Evolutionary conservation across 2,888 invertebrate species (phyloP).

Genomic region (Disparrhopalites patrizii): DNA sequence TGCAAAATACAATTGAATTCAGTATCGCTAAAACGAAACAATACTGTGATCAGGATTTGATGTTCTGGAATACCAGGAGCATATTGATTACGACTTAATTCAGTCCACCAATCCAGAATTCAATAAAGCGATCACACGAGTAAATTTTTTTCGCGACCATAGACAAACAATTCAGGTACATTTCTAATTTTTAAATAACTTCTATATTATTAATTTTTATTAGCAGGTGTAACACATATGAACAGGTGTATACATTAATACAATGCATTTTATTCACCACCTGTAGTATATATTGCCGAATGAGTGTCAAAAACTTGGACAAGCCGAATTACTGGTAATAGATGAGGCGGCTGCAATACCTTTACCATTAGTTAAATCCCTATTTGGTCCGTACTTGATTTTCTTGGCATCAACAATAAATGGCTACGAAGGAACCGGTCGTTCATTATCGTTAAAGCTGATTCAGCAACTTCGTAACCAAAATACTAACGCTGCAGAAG

Average conservation of each 20-base stretch:
- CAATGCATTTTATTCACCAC: background rate
- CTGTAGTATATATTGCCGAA: slow-evolving; percentile 88
- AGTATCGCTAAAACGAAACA: background rate
- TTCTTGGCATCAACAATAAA: slow-evolving; percentile 96
- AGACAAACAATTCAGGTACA: slow-evolving; percentile 85
- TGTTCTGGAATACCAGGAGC: slow-evolving; percentile 89
- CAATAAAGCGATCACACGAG: slow-evolving; percentile 90
- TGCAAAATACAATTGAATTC: background rate
- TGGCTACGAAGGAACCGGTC: slow-evolving; percentile 97
- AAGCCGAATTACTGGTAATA: slow-evolving; percentile 91
- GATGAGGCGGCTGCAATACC: slow-evolving; percentile 99
- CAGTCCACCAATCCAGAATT: slow-evolving; percentile 94
- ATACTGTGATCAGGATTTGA: slow-evolving; percentile 63
- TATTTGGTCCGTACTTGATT: slow-evolving; percentile 85
- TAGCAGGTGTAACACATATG: too few relatives aligned
- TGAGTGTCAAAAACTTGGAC: slow-evolving; percentile 80
- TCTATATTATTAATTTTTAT: background rate
- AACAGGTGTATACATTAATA: too few relatives aligned
- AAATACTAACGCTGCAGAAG: slow-evolving; percentile 46
- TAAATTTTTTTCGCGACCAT: slow-evolving; percentile 85
- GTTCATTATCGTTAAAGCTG: slow-evolving; percentile 90
- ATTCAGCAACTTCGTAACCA: slow-evolving; percentile 73
- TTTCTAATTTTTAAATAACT: background rate
- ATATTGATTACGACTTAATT: slow-evolving; percentile 89
- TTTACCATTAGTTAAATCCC: slow-evolving; percentile 80